These are phyloP conservation scores for Chrysomela aeneicollis DNA, from an alignment of 2,888 invertebrate species.

Conservation along the genomic window DNA sequence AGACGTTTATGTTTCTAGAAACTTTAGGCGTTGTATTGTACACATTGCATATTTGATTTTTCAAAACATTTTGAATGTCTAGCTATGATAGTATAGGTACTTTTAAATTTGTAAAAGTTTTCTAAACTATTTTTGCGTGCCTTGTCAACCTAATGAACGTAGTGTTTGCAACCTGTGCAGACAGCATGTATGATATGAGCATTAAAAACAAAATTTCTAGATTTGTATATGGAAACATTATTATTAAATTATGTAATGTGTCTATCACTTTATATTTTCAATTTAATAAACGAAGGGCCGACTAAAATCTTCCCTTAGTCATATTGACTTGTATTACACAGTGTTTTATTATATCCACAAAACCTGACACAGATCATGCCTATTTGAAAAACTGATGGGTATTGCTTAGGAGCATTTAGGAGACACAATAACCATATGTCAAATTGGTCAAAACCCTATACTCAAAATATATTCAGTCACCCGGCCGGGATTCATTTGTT, in stretches of 20 bases:
- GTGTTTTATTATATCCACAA: conserved; percentile 50
- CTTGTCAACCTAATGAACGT: conserved; percentile 57
- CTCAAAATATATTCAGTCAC: too few relatives aligned
- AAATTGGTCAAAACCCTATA: too few relatives aligned
- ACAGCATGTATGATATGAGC: conserved; percentile 48
- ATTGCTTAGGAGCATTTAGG: too few relatives aligned
- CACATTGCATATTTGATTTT: conserved; percentile 36
- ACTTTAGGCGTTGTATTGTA: conserved; percentile 30
- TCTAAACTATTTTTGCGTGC: conserved; percentile 60
- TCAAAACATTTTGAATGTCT: conserved; percentile 48
- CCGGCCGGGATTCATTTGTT: too few relatives aligned
- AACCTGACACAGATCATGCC: too few relatives aligned
- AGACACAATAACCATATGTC: too few relatives aligned
- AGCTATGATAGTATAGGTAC: conserved; percentile 42
- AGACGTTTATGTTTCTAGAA: conserved; percentile 40
- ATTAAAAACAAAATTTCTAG: conserved; percentile 54
- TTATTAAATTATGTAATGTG: conserved; percentile 50
- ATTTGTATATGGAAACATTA: conserved; percentile 58
- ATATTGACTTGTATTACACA: conserved; percentile 57
- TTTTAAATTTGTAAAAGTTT: conserved; percentile 49
- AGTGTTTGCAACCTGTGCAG: conserved; percentile 50
- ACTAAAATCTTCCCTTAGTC: conserved; percentile 59
- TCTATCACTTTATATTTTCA: conserved; percentile 61
- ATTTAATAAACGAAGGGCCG: conserved; percentile 58
- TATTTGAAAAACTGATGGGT: too few relatives aligned